Evolutionary conservation across 2,113 vertebrate genomes (phyloP), one percentile per base, ranked within the genome.

Genomic region (Cheirogaleus medius): DNA sequence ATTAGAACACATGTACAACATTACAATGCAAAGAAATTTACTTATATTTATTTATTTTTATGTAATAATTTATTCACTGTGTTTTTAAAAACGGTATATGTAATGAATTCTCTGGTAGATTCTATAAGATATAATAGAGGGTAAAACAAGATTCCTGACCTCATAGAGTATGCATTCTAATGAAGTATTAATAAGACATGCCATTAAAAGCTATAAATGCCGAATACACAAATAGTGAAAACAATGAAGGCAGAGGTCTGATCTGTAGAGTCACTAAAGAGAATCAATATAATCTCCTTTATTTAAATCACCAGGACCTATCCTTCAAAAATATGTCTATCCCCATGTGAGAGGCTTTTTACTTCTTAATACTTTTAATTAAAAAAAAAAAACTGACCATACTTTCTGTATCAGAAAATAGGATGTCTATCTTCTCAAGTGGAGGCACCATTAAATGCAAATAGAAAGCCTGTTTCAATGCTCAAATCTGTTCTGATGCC

Each of bases 361-460:
- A 87, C 34, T 82, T 91, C 25, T 92, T 56, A 71, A 32, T 29
- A 14, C 1, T 56, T 94, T 52, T 78, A 84, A 82, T 91, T 78
- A 23, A 52, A 88, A 68, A 92, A 88, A 76, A 49, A 54, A 54
- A 64, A 14, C 11, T 73, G 21, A 82, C 7, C n/a, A 17, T 66
- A 29, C 78, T 83, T n/a, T n/a, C n/a, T 74, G 14, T 56, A 54
- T 91, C 14, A 92, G 49, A 86, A 95, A 63, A 96, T 25, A 78
- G 3, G 3, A 87, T 74, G 29, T 58, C 27, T 69, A 8, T 93
- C 88, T 94, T 44, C 5, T 68, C 32, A 88, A 47, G 5, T 44
- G 32, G 6, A 17, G 77, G 4, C 4, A 80, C 5, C 17, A 63
- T 76, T 80, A 81, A 78, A 90, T 92, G 14, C 47, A 94, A 69